A percentile compares a stretch with the other conserved stretches of the same genome.
Conservation (phyloP, 2,113 vertebrate genomes). For the Megaceryle maxima region DNA sequence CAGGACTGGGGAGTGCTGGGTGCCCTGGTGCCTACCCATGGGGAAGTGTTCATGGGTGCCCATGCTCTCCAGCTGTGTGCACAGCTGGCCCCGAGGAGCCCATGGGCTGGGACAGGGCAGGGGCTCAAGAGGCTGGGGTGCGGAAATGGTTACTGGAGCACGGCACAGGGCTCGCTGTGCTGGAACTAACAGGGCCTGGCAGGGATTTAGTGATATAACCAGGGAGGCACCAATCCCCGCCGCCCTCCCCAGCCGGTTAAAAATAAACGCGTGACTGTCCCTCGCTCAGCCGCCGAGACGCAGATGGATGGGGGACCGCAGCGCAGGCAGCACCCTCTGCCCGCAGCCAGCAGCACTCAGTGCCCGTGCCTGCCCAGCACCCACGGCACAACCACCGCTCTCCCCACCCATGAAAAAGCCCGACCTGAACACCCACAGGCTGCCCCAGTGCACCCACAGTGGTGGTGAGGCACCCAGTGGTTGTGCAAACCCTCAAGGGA, state of each 20-base stretch:
- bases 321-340: neutral
- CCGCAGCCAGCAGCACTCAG: too few species aligned
- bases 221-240: slow-evolving; percentile 60
- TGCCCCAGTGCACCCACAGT: accelerated
- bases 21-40: neutral
- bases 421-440: accelerated
- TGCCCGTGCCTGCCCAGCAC: neutral
- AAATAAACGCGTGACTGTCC: slow-evolving; percentile 67
- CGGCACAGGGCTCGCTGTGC: slow-evolving; percentile 20
- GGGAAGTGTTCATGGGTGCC: neutral
- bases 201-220: slow-evolving; percentile 72
- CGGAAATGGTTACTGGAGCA: slow-evolving; percentile 49
- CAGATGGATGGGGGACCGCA: neutral
- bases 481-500: neutral
- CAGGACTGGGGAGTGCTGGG: neutral
- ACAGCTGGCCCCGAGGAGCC: neutral
- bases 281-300: neutral
- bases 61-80: accelerated
- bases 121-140: neutral
- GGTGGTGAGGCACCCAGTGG: too few species aligned
- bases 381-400: neutral
- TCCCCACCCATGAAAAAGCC: neutral
- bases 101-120: accelerated
- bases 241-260: slow-evolving; percentile 46
- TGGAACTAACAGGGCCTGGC: slow-evolving; percentile 67